phyloP scores from a whole-genome alignment of 2,797 vertebrate species.

The Denticeps clupeoides region DNA sequence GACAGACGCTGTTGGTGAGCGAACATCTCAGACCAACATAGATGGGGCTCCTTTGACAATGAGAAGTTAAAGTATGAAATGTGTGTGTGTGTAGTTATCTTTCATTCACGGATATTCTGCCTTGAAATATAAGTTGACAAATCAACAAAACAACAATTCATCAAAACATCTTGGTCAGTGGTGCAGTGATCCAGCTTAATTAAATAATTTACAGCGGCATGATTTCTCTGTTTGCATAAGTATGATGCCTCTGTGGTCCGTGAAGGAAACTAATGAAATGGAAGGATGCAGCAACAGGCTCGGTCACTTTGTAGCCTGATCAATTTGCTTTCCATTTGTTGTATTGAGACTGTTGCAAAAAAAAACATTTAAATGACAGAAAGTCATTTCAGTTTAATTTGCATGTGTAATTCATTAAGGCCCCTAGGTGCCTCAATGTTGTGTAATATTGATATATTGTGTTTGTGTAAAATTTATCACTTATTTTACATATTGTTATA shows the following conservation, averaged over 20 bases:
- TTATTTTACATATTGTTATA: too few species aligned
- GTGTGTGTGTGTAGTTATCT: too few species aligned
- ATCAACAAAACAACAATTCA: neutral
- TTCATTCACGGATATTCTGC: too few species aligned
- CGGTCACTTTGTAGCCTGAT: neutral
- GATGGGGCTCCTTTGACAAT: too few species aligned
- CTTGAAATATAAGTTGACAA: too few species aligned
- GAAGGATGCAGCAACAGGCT: neutral
- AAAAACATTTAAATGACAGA: neutral
- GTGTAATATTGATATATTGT: too few species aligned
- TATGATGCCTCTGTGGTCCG: slow-evolving; percentile 3
- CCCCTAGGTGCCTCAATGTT: too few species aligned
- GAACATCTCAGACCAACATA: too few species aligned
- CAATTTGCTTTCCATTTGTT: slow-evolving; percentile 2
- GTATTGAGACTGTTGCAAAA: neutral
- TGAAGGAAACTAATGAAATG: slow-evolving; percentile 25
- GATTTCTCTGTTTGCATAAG: slow-evolving; percentile 17
- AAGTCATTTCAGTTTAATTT: neutral
- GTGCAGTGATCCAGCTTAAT: slow-evolving; percentile 19
- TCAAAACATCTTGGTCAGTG: neutral
- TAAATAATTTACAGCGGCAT: slow-evolving; percentile 29
- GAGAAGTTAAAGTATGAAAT: too few species aligned
- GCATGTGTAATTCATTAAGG: neutral
- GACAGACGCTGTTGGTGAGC: too few species aligned
- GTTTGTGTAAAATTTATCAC: too few species aligned